These are phyloP conservation scores for Ypsolopha scabrella DNA, from an alignment of 2,888 invertebrate species.

Conservation along the genomic window DNA sequence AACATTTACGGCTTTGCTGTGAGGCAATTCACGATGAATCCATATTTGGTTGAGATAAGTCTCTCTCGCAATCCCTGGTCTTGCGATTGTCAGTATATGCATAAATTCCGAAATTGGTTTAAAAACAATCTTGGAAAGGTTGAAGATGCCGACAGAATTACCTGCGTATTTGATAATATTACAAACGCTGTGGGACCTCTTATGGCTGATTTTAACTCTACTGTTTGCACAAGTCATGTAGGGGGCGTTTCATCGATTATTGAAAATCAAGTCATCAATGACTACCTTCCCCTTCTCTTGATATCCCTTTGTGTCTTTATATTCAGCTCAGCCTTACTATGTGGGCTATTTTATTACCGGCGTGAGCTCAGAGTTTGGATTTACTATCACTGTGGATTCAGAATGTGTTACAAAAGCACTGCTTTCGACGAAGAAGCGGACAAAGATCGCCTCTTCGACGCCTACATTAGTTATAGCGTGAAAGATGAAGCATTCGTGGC, in stretches of 20 bases:
- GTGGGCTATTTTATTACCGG: slow-evolving; percentile 84
- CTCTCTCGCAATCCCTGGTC: slow-evolving; percentile 90
- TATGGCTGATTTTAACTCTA: slow-evolving; percentile 82
- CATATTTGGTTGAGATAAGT: slow-evolving; percentile 88
- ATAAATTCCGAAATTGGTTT: slow-evolving; percentile 84
- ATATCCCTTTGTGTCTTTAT: slow-evolving; percentile 84
- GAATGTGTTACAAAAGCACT: slow-evolving; percentile 88
- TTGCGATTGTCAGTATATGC: slow-evolving; percentile 89
- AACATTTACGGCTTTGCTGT: slow-evolving; percentile 84
- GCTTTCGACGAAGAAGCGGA: slow-evolving; percentile 85
- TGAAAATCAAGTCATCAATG: slow-evolving; percentile 82
- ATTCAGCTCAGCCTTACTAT: slow-evolving; percentile 80
- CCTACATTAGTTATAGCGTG: slow-evolving; percentile 94
- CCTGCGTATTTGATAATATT: slow-evolving; percentile 80
- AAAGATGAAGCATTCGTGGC: slow-evolving; percentile 93
- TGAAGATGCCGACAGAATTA: slow-evolving; percentile 80
- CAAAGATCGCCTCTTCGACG: slow-evolving; percentile 91
- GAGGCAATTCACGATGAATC: slow-evolving; percentile 87
- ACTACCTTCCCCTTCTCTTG: slow-evolving; percentile 82
- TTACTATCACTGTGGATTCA: slow-evolving; percentile 85
- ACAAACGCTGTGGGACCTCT: slow-evolving; percentile 78
- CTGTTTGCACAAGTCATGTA: slow-evolving; percentile 80
- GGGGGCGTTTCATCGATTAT: slow-evolving; percentile 80
- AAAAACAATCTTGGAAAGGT: slow-evolving; percentile 84
- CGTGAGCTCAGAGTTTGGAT: slow-evolving; percentile 88